Evolutionary conservation across 2,888 invertebrate species (phyloP), one percentile per base, ranked within the genome.

Genomic region (Chloroclysta siterata): DNA sequence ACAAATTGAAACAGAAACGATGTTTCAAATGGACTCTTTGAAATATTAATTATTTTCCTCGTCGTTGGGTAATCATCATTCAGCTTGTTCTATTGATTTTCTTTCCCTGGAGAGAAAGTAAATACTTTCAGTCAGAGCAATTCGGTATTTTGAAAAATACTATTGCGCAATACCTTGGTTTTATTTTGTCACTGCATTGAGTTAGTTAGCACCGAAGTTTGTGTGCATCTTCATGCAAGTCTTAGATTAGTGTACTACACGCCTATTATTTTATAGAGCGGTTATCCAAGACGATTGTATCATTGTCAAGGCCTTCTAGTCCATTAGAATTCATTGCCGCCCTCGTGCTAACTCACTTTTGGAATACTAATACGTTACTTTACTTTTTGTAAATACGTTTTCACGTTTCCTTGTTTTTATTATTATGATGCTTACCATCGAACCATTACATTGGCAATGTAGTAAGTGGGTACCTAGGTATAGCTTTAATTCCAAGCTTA

Each of bases 291-390:
- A 80, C 76, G 82, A 83, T 85, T 83, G 84, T 87, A 85, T 85
- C 85, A 88, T 82, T 89, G 85, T 84, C 89, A 89, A 90, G 89
- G 89, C 71, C 87, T 87, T 85, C 85, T 77, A 78, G 82, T 87
- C 83, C 81, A 87, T 88, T 87, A 84, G 82, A 87, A 89, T 89
- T 89, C 87, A 87, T 84, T 82, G 81, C 85, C 82, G 85, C 85
- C 84, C 83, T 85, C 88, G 77, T 76, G 80, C 77, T 81, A 82
- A 82, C 77, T 85, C 82, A 82, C 84, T 78, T 84, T 84, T 81
- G 73, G 88, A 83, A 88, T 88, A 87, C 83, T 83, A 85, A 88
- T 85, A 80, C 72, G 76, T 73, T 79, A 80, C 75, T 77, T 81
- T 79, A 82, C 71, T 79, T 83, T 82, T 82, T 80, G 77, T 80